phyloP scores from a whole-genome alignment of 2,113 vertebrate genomes.

The Motacilla alba region DNA sequence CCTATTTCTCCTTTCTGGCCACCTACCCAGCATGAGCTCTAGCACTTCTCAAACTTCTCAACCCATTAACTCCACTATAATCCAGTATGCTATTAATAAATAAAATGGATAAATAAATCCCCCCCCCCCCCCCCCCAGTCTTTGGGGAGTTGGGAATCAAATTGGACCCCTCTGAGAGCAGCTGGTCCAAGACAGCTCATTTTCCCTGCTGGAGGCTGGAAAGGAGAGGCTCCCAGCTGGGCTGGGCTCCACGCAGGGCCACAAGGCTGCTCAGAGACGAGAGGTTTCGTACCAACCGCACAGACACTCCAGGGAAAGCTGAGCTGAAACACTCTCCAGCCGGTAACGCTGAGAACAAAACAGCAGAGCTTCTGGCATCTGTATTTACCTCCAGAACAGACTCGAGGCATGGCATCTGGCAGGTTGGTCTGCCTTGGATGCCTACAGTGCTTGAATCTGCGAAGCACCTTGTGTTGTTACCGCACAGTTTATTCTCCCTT shows the following conservation, averaged over 20 bases:
- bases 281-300: accelerated
- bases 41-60: not conserved
- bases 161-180: not conserved
- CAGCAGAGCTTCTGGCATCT: not conserved
- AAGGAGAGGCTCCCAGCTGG: not conserved
- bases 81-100: not conserved
- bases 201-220: not conserved
- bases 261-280: not conserved
- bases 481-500: not conserved
- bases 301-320: accelerated
- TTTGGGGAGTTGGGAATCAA: not conserved
- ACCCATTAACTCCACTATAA: not conserved
- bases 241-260: not conserved
- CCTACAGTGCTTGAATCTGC: not conserved
- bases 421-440: not conserved
- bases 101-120: not conserved
- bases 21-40: not conserved
- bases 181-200: not conserved
- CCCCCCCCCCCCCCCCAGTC: accelerated
- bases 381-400: not conserved
- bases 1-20: not conserved
- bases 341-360: not conserved
- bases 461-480: not conserved
- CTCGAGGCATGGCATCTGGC: not conserved
- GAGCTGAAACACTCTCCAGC: not conserved